Conservation (phyloP, 2,113 vertebrate species). For the Lamprologus callipterus region DNA sequence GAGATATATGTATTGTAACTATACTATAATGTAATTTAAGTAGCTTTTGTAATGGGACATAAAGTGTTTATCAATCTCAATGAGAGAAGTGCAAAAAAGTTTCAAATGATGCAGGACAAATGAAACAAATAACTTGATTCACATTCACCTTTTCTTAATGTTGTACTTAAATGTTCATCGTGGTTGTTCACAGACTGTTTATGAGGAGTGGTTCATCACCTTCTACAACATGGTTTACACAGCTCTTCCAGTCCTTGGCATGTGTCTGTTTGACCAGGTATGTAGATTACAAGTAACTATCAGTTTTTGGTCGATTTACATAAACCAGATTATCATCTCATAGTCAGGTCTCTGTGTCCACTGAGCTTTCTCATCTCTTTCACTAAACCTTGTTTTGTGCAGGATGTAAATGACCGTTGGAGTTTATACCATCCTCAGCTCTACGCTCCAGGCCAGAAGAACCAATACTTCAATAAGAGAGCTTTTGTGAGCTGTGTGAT, state of each 20-base stretch:
- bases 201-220: constrained; percentile 93
- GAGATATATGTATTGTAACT: neutral
- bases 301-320: neutral
- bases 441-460: constrained; percentile 84
- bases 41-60: neutral
- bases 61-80: neutral
- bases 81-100: neutral
- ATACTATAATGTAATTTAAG: neutral
- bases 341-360: neutral
- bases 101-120: neutral
- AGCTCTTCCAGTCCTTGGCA: constrained; percentile 71
- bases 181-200: constrained; percentile 77
- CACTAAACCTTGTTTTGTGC: neutral
- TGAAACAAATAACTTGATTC: neutral
- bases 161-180: neutral
- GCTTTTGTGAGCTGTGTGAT: constrained; percentile 78
- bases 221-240: constrained; percentile 92
- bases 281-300: accelerated
- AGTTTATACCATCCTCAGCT: constrained; percentile 85
- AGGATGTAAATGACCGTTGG: constrained; percentile 92
- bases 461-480: constrained; percentile 85
- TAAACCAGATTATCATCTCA: neutral
- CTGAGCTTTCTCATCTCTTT: neutral
- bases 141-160: neutral
- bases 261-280: constrained; percentile 97